Evolutionary conservation across 2,113 vertebrate species (phyloP).

Genomic region (Rhinolophus ferrumequinum): DNA sequence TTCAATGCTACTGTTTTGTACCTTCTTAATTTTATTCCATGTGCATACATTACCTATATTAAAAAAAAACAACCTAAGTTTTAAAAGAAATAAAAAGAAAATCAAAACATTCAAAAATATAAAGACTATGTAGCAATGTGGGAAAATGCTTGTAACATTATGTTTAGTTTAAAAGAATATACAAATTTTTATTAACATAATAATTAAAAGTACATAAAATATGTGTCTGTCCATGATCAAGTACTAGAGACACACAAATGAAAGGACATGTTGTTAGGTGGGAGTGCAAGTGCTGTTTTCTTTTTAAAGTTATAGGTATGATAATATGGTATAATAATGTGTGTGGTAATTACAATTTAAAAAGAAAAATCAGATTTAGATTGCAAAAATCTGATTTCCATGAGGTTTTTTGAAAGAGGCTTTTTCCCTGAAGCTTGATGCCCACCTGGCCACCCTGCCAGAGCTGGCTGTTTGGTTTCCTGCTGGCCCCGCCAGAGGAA

Average conservation of each 20-base stretch:
- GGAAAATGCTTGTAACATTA: not conserved
- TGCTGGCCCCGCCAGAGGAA: not conserved
- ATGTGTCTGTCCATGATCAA: not conserved
- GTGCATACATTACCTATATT: not conserved
- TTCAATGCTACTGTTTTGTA: not conserved
- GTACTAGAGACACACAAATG: not conserved
- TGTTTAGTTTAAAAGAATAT: conserved; percentile 20
- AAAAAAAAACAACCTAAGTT: not conserved
- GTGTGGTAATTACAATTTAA: not conserved
- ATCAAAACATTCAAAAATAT: conserved; percentile 33
- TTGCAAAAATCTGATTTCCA: conserved; percentile 17
- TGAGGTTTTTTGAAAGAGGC: not conserved
- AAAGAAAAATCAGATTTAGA: conserved; percentile 14
- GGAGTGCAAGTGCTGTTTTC: not conserved
- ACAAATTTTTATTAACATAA: conserved; percentile 1
- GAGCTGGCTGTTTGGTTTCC: conserved; percentile 29
- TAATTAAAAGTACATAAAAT: conserved; percentile 11
- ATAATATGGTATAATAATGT: not conserved
- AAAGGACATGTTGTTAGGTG: not conserved
- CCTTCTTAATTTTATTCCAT: not conserved
- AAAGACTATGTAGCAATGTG: not conserved
- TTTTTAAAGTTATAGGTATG: not conserved
- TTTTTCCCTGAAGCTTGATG: not conserved
- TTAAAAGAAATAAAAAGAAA: conserved; percentile 49
- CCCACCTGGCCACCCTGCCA: not conserved